These are phyloP conservation scores for Orchestes rusci DNA, from an alignment of 2,888 invertebrate genomes.

Conservation along the genomic window DNA sequence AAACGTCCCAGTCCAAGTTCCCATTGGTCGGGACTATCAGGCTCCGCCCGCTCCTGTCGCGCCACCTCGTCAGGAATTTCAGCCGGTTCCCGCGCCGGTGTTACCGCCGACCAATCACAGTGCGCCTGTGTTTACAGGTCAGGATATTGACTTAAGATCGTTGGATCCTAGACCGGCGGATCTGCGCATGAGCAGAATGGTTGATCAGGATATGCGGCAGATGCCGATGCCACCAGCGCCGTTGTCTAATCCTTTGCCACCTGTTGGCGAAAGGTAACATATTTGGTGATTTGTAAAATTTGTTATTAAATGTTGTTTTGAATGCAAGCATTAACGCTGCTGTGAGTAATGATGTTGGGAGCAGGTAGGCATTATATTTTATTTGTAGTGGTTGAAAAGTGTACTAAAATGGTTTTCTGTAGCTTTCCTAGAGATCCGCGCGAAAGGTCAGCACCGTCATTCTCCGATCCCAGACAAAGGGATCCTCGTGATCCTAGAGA, in stretches of 20 bases:
- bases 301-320: too few species aligned
- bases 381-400: too few species aligned
- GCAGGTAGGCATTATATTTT: too few species aligned
- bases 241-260: slow-evolving; percentile 33
- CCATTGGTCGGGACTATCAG: slow-evolving; percentile 39
- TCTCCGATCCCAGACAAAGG: too few species aligned
- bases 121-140: slow-evolving; percentile 39
- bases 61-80: slow-evolving; percentile 38
- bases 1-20: slow-evolving; percentile 39
- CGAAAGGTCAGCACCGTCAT: too few species aligned
- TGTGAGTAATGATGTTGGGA: too few species aligned
- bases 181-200: slow-evolving; percentile 46
- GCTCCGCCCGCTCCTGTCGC: slow-evolving; percentile 30
- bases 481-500: slow-evolving; percentile 56
- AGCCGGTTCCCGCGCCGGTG: slow-evolving; percentile 36
- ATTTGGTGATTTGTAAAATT: too few species aligned
- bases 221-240: slow-evolving; percentile 44
- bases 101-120: slow-evolving; percentile 25
- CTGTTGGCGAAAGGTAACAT: slow-evolving; percentile 42
- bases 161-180: slow-evolving; percentile 46
- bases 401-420: too few species aligned
- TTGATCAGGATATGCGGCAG: slow-evolving; percentile 74
- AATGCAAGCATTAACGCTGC: too few species aligned
- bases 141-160: slow-evolving; percentile 54
- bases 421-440: slow-evolving; percentile 29